A percentile compares a stretch with the other conserved stretches of the same genome.
These are phyloP conservation scores for Leuciscus waleckii DNA, from an alignment of 2,797 vertebrate species.

Conservation along the genomic window DNA sequence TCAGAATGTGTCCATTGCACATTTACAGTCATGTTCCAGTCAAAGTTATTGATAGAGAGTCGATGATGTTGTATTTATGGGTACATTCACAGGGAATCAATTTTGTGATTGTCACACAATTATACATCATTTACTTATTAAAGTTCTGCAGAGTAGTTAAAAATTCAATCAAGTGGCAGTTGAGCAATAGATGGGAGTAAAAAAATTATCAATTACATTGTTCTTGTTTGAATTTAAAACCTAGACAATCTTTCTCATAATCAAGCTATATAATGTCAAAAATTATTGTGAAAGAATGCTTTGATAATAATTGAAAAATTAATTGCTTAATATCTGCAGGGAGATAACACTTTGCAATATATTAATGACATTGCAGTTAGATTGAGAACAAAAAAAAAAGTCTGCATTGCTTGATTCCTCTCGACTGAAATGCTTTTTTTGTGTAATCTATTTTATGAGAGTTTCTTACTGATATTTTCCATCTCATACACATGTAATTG, in stretches of 20 bases:
- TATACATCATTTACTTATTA: constrained; percentile 42
- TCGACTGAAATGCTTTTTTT: constrained; percentile 7
- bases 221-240: constrained; percentile 57
- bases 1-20: not conserved
- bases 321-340: constrained; percentile 64
- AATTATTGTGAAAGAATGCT: constrained; percentile 56
- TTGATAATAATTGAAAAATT: constrained; percentile 67
- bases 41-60: not conserved
- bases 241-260: constrained; percentile 60
- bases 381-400: constrained; percentile 9
- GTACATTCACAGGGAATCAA: constrained; percentile 16
- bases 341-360: constrained; percentile 57
- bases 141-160: constrained; percentile 54
- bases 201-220: constrained; percentile 57
- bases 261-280: constrained; percentile 60
- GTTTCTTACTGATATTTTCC: not conserved
- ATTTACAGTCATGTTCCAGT: not conserved
- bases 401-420: constrained; percentile 26
- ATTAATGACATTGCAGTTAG: constrained; percentile 57
- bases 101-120: constrained; percentile 30
- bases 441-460: not conserved
- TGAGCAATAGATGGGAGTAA: constrained; percentile 34
- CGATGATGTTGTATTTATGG: not conserved
- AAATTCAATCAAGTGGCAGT: constrained; percentile 50
- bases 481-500: not conserved